These are phyloP conservation scores for Podilymbus podiceps DNA, from an alignment of 2,113 vertebrate genomes.

Conservation along the genomic window DNA sequence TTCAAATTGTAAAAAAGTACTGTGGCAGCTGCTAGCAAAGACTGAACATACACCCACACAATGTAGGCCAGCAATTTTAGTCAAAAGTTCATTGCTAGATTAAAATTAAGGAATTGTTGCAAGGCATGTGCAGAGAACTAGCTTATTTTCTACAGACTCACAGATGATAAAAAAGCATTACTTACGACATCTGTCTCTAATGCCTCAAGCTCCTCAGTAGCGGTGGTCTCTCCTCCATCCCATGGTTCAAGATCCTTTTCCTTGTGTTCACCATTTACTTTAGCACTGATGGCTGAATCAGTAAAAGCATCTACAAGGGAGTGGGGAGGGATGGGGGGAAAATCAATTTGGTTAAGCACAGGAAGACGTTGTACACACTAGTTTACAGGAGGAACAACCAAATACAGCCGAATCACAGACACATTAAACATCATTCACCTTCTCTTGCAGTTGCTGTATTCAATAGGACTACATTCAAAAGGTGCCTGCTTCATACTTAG, in stretches of 20 bases:
- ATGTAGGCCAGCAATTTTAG: not conserved
- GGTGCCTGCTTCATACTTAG: not conserved
- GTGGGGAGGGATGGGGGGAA: not conserved
- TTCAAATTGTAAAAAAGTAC: not conserved
- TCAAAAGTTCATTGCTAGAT: not conserved
- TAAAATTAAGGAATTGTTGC: not conserved
- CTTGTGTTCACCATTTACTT: slow-evolving; percentile 96
- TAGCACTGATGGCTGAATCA: slow-evolving; percentile 88
- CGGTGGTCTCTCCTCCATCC: slow-evolving; percentile 87
- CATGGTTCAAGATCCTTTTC: slow-evolving; percentile 98
- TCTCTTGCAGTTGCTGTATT: not conserved
- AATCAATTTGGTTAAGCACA: not conserved
- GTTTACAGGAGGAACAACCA: not conserved
- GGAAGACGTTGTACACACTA: not conserved
- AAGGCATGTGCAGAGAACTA: not conserved
- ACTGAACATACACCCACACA: not conserved
- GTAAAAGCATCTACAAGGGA: slow-evolving; percentile 91
- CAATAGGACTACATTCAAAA: not conserved
- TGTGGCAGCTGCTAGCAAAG: not conserved
- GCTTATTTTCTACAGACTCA: not conserved
- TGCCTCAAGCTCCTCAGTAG: slow-evolving; percentile 88
- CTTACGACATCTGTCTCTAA: slow-evolving; percentile 94
- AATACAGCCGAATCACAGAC: not conserved
- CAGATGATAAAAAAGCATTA: not conserved
- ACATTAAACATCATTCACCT: not conserved